Base-by-base conservation (phyloP, 2,113 vertebrate genomes). In the Poeciliopsis prolifica region DNA sequence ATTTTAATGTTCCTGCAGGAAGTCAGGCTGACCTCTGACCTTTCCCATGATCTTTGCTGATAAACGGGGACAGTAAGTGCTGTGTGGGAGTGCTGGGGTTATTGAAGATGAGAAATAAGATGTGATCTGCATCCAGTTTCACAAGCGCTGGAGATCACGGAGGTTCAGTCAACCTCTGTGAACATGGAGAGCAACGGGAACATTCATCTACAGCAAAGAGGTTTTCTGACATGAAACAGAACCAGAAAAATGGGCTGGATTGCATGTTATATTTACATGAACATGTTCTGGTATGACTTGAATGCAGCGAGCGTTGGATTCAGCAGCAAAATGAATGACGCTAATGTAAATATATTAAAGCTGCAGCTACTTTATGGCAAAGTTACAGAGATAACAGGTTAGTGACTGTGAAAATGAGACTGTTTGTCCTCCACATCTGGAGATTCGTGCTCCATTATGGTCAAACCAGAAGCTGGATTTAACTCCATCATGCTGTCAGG, bases 211-310 rank as follows among this genome's bases (percentile, higher is more conserved):
- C 40, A 4, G 48, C 66, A 19, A 65, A 37, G 9, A 26, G 24
- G 4, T 33, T 78, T 65, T 68, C 7, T 77, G 76, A 87, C 61
- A 14, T 28, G 29, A 83, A 89, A 70, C 86, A 88, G 83, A 81
- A 58, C 61, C 58, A 74, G 30, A 68, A 73, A 19, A 37, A 37
- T 37, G 2, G 40, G 19, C 37, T 68, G 78, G 78, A 65, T 85
- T 72, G 83, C 68, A 78, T 61, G 13, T 22, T 60, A 30, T 22
- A 19, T 65, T 77, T 72, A 72, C 66, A 40, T 69, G 19, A 63
- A 14, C 17, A 17, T 73, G 28, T 29, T 66, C 35, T 75, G 61
- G 2, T 62, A 19, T 72, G 73, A 67, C 10, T 30, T 44, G 51
- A 61, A 75, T 31, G n/a, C 33, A 10, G 24, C 22, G 5, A 33